Percentiles rank a stretch among this genome's conserved stretches.
Conservation (phyloP, 1,140 invertebrate species). For the Bradysia coprophila region DNA sequence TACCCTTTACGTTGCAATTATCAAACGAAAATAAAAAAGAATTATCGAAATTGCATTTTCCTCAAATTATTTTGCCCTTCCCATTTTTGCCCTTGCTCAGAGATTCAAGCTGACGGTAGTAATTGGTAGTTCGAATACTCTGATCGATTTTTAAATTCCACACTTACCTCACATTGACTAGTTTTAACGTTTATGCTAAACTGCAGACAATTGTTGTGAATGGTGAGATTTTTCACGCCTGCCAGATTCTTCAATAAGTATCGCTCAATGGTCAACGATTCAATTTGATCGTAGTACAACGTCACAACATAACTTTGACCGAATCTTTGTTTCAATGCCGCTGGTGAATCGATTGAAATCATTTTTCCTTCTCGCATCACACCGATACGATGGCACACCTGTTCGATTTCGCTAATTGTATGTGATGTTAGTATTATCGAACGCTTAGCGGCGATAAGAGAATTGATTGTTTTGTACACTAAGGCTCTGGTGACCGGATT, state of each 20-base stretch:
- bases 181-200: neutral
- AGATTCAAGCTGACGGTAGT: no score
- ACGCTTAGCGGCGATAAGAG: slow-evolving; percentile 28
- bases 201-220: neutral
- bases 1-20: no score
- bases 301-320: slow-evolving; percentile 17
- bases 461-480: slow-evolving; percentile 34
- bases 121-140: no score
- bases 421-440: slow-evolving; percentile 48
- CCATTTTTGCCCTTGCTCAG: neutral
- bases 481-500: slow-evolving; percentile 44
- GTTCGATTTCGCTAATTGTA: slow-evolving; percentile 58
- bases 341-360: slow-evolving; percentile 44
- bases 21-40: no score
- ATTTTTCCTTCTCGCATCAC: slow-evolving; percentile 50
- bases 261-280: slow-evolving; percentile 11
- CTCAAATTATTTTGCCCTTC: no score
- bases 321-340: slow-evolving; percentile 46
- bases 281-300: slow-evolving; percentile 14
- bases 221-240: neutral
- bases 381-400: slow-evolving; percentile 45
- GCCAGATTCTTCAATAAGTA: no score
- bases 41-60: no score
- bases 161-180: no score
- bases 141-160: no score